A percentile compares a stretch with the other conserved stretches of the same genome.
These are phyloP conservation scores for Acyrthosiphon pisum DNA, from an alignment of 1,140 invertebrate genomes.

Conservation along the genomic window DNA sequence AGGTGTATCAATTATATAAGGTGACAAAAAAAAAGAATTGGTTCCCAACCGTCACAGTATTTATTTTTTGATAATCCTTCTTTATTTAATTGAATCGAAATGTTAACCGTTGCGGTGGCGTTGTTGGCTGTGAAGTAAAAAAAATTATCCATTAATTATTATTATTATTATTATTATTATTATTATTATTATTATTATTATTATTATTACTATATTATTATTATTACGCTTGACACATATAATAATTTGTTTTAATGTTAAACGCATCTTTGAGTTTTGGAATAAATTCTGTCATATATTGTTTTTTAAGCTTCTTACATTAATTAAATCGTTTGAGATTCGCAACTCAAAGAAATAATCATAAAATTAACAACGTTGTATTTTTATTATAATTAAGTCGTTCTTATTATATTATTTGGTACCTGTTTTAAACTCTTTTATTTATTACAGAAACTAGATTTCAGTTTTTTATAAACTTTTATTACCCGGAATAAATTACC, in stretches of 20 bases:
- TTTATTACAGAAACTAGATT: background rate
- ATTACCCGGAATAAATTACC: background rate
- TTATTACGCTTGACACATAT: background rate
- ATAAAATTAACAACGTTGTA: background rate
- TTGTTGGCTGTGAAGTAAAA: background rate
- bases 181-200: background rate
- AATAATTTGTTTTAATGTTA: background rate
- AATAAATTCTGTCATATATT: background rate
- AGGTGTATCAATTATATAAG: background rate
- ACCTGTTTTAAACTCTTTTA: background rate
- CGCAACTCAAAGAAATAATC: background rate
- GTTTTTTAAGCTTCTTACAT: background rate
- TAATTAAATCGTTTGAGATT: constrained; percentile 16
- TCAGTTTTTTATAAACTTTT: background rate
- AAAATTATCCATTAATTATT: background rate
- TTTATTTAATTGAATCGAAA: background rate
- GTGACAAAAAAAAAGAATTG: background rate
- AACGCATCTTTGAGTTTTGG: background rate
- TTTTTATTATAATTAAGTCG: background rate
- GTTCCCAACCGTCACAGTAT: background rate
- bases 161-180: background rate
- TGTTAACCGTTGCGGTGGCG: background rate
- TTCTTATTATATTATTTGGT: constrained; percentile 14
- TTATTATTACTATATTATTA: background rate
- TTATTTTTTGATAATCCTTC: background rate